phyloP scores from a whole-genome alignment of 2,797 vertebrate genomes.

The Silurus lanzhouensis region DNA sequence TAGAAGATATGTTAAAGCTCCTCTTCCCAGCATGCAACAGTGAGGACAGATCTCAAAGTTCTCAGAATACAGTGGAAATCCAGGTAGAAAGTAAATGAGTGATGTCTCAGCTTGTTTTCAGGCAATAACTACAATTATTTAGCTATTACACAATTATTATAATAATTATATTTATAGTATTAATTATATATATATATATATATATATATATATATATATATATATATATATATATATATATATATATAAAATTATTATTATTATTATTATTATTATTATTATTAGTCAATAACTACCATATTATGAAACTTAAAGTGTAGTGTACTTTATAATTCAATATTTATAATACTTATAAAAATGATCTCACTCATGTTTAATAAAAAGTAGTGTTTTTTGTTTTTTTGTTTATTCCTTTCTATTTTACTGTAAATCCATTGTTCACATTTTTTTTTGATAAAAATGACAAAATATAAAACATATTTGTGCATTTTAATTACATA shows the following conservation, averaged over 20 bases:
- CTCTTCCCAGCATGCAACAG: conserved; percentile 72
- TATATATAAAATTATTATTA: no score
- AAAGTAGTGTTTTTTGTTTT: not conserved
- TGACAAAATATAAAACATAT: not conserved
- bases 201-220: no score
- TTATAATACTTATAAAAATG: no score
- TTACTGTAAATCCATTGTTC: not conserved
- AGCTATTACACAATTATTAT: no score
- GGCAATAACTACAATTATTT: no score
- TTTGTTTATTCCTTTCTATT: not conserved
- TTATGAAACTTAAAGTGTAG: no score
- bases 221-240: no score
- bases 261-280: no score
- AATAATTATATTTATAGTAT: no score
- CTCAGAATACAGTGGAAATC: not conserved
- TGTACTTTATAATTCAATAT: no score
- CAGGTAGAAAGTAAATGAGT: conserved; percentile 27
- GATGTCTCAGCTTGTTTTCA: not conserved
- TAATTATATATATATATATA: no score
- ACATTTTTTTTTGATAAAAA: not conserved
- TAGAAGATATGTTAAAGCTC: conserved; percentile 85
- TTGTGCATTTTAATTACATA: not conserved
- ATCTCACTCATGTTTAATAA: not conserved
- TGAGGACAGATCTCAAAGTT: conserved; percentile 35
- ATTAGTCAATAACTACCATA: no score